Conservation (phyloP, 1,140 invertebrate genomes). For the Tetranychus cinnabarinus region DNA sequence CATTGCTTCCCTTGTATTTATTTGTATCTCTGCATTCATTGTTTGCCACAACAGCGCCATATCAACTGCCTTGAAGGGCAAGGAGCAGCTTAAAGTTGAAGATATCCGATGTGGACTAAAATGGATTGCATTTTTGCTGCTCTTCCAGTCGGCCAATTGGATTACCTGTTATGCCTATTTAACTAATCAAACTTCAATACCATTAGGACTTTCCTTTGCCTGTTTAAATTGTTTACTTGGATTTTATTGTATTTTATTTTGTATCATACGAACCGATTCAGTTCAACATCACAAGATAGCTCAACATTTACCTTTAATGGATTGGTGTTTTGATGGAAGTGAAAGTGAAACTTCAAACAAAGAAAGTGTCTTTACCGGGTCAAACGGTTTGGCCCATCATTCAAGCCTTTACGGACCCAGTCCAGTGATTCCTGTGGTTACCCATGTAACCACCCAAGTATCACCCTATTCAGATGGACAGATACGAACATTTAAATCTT, state of each 20-base stretch:
- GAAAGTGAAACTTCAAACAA: too few relatives aligned
- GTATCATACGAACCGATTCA: constrained; percentile 3
- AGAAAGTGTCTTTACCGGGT: too few relatives aligned
- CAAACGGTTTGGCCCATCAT: too few relatives aligned
- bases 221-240: background rate
- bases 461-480: too few relatives aligned
- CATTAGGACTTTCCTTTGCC: background rate
- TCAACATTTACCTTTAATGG: background rate
- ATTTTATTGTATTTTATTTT: constrained; percentile 2
- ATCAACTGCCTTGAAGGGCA: constrained; percentile 3
- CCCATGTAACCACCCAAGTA: too few relatives aligned
- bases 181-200: background rate
- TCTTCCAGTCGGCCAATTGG: background rate
- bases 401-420: too few relatives aligned
- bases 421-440: too few relatives aligned
- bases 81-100: constrained; percentile 2
- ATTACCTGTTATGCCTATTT: background rate
- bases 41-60: background rate
- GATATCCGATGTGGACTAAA: background rate
- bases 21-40: background rate
- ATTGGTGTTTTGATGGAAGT: background rate
- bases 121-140: constrained; percentile 1
- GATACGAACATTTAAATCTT: too few relatives aligned
- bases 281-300: constrained; percentile 2
- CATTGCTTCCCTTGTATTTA: too few relatives aligned